Conservation (phyloP, 1,140 invertebrate genomes). For the Tetramorium simillimum region DNA sequence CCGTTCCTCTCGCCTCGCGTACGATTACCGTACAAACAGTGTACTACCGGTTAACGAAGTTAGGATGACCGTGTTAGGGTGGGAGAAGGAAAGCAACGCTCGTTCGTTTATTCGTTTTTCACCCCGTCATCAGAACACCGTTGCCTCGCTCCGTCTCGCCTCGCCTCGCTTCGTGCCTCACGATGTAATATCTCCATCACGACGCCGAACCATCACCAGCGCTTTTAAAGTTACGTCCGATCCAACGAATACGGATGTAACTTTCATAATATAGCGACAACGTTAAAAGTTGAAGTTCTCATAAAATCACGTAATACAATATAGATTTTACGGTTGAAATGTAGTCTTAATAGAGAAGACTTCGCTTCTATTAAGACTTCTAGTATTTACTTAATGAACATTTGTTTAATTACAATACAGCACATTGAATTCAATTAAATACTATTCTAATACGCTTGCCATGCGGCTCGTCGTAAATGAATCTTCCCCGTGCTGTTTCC, state of each 20-base stretch:
- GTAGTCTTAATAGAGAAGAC: neutral
- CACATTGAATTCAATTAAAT: neutral
- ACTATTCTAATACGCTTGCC: neutral
- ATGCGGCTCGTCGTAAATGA: neutral
- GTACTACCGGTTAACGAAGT: conserved; percentile 79
- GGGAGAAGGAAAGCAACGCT: conserved; percentile 63
- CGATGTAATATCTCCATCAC: conserved; percentile 51
- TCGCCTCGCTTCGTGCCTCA: conserved; percentile 23
- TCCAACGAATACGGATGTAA: conserved; percentile 37
- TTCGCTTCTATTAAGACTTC: neutral
- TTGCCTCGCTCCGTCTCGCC: conserved; percentile 6
- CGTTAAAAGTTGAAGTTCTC: conserved; percentile 22
- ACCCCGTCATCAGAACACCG: conserved; percentile 73
- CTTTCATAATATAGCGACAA: conserved; percentile 11
- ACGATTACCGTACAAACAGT: conserved; percentile 79
- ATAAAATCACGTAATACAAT: conserved; percentile 23
- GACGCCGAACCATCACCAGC: conserved; percentile 16
- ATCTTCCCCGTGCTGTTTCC: neutral
- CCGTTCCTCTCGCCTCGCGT: conserved; percentile 65
- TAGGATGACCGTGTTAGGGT: conserved; percentile 77
- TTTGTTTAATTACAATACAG: neutral
- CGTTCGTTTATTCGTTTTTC: conserved; percentile 80
- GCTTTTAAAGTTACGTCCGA: conserved; percentile 44
- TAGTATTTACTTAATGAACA: neutral
- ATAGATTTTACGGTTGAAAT: neutral